Base-by-base conservation (phyloP, 1,140 invertebrate genomes). In the Trachymyrmex cornetzi region DNA sequence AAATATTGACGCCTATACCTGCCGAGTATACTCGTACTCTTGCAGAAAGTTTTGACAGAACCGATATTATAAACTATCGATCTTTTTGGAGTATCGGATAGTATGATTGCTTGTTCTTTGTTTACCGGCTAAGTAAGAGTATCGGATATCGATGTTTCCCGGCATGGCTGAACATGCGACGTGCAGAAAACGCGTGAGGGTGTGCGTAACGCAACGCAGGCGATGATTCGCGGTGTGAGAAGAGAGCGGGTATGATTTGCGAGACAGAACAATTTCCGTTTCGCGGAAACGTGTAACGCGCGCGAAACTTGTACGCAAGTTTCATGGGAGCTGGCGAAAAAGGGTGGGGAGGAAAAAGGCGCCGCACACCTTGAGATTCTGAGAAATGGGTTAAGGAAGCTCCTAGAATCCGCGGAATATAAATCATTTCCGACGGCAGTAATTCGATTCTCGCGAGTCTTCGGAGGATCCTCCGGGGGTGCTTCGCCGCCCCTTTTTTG, bases 251-350 rank as follows among this genome's bases (percentile, higher is more conserved):
- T 63, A 87, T 91, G 90, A 91, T 91, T 91, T 91, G 89, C 87
- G 89, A 90, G 89, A 91, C 90, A 91, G 89, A 90, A 89, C 89
- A 91, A 91, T 91, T 91, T 90, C 90, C 90, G 89, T 85, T 80
- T 87, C 84, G 89, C 88, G 89, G 80, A 88, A 90, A 90, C 88
- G 88, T 87, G 90, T 91, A 91, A 91, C 90, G 64, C 87, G 81
- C 30, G 71, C 63, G 50, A 38, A 90, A 88, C 84, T 90, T 90
- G 72, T 74, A 79, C 30, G 66, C 50, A 63, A 87, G 82, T 90
- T 88, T 79, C 59, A 66, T 30, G 72, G 12, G 71, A 87, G 88
- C 80, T 4, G 30, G 77, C 27, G 71, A 77, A 38, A 71, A 57
- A 64, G 53, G 53, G 2, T 22, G 7, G n/a, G n/a, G 14, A 85